Evolutionary conservation across 2,888 invertebrate genomes (phyloP).

Genomic region (Hyposoter didymator): DNA sequence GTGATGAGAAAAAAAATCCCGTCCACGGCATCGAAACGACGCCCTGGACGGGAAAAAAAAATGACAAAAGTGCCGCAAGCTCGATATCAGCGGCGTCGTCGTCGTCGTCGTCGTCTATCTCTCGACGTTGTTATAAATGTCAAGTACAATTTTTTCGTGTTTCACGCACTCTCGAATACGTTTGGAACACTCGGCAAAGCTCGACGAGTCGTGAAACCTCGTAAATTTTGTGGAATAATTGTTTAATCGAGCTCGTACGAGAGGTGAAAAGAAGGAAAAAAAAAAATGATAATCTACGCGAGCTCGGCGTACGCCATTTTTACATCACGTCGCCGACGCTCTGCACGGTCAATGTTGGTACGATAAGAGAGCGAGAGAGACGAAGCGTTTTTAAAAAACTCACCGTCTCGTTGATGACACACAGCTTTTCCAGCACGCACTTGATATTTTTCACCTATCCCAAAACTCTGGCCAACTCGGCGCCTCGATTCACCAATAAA

Average conservation of each 20-base stretch:
- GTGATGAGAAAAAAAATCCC: neutral
- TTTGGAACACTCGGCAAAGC: neutral
- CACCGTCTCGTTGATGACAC: constrained; percentile 78
- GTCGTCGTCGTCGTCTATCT: constrained; percentile 48
- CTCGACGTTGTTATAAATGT: constrained; percentile 48
- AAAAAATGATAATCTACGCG: constrained; percentile 41
- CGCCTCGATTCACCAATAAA: constrained; percentile 55
- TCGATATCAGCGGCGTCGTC: constrained; percentile 37
- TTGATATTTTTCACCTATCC: constrained; percentile 76
- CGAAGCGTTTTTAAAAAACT: constrained; percentile 68
- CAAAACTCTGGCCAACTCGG: constrained; percentile 74
- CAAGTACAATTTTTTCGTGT: neutral
- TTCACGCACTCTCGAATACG: neutral
- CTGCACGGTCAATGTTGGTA: constrained; percentile 49
- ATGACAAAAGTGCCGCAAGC: constrained; percentile 25
- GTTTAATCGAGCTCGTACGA: constrained; percentile 8
- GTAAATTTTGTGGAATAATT: neutral
- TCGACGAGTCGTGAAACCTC: neutral
- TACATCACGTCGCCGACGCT: constrained; percentile 73
- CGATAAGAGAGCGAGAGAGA: constrained; percentile 55
- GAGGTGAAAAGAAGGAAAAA: neutral
- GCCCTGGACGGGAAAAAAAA: constrained; percentile 37
- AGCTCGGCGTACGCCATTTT: constrained; percentile 79
- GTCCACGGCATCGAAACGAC: constrained; percentile 61
- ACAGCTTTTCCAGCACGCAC: constrained; percentile 71